phyloP scores from a whole-genome alignment of 2,113 vertebrate genomes.

The Sander vitreus region DNA sequence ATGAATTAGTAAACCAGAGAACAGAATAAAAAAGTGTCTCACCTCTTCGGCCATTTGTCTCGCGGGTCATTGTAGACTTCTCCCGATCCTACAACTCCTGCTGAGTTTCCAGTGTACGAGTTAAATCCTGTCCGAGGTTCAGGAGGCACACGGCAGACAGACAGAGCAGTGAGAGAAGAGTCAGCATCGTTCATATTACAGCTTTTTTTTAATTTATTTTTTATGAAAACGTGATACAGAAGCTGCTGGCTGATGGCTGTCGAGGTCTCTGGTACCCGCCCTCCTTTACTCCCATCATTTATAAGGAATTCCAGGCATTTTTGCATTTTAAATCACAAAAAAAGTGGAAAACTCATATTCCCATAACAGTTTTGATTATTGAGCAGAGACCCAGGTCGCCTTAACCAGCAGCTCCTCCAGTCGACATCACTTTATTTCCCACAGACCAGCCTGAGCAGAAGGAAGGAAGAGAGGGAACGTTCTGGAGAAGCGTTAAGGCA shows the following conservation, averaged over 20 bases:
- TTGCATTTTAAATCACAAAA: neutral
- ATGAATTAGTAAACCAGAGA: neutral
- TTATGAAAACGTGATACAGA: constrained; percentile 6
- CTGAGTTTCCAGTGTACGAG: constrained; percentile 91
- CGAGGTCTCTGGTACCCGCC: neutral
- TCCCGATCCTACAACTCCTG: constrained; percentile 87
- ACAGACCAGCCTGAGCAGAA: constrained; percentile 74
- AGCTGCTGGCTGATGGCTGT: constrained; percentile 72
- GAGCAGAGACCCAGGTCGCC: neutral
- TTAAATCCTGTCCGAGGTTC: constrained; percentile 89
- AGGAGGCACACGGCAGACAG: constrained; percentile 42
- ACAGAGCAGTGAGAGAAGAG: constrained; percentile 49
- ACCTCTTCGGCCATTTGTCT: constrained; percentile 93
- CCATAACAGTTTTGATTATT: no score
- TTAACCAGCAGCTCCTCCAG: constrained; percentile 74
- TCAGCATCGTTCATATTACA: constrained; percentile 27
- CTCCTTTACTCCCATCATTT: neutral
- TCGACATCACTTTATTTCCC: constrained; percentile 45
- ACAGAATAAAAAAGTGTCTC: constrained; percentile 37
- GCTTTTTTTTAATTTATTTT: no score
- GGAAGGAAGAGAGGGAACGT: constrained; percentile 27
- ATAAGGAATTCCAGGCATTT: neutral
- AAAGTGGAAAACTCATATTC: neutral
- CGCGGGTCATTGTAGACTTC: constrained; percentile 90
- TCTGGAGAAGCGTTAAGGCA: constrained; percentile 56